A percentile compares a stretch with the other conserved stretches of the same genome.
Conservation (phyloP, 1,140 invertebrate species). For the Adelges cooleyi region DNA sequence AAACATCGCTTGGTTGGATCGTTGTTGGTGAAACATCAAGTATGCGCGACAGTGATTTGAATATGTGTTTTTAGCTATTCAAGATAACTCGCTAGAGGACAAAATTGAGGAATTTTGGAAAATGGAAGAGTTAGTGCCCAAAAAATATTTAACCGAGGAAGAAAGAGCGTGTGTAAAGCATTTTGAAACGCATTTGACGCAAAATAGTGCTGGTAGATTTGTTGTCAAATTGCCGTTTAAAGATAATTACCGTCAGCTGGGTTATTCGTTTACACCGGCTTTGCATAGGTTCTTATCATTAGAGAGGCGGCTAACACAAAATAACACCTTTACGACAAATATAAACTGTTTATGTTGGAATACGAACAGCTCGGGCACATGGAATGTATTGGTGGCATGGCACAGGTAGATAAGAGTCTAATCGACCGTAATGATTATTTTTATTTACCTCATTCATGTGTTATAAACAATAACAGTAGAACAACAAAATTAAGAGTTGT, state of each 20-base stretch:
- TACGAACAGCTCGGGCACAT: conserved; percentile 25
- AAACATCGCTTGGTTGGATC: neutral
- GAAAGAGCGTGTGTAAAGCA: conserved; percentile 10
- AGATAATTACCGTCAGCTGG: neutral
- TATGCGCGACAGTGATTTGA: neutral
- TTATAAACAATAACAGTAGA: conserved; percentile 27
- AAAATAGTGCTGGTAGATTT: conserved; percentile 10
- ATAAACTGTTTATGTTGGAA: conserved; percentile 11
- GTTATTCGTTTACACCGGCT: conserved; percentile 3
- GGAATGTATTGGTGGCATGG: neutral
- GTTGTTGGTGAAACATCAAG: neutral
- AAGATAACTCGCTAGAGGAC: neutral
- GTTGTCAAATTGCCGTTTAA: conserved; percentile 27
- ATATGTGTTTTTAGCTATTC: neutral
- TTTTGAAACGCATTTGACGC: conserved; percentile 15
- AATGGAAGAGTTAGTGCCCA: neutral
- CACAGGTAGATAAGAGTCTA: neutral
- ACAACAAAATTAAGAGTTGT: conserved; percentile 30
- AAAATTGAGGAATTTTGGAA: conserved; percentile 10
- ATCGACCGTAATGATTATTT: neutral
- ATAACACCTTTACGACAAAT: neutral
- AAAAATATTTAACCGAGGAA: neutral
- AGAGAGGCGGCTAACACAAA: neutral
- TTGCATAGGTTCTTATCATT: neutral
- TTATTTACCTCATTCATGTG: conserved; percentile 29